These are phyloP conservation scores for Macrocentrus cingulum DNA, from an alignment of 1,140 invertebrate species.

Conservation along the genomic window DNA sequence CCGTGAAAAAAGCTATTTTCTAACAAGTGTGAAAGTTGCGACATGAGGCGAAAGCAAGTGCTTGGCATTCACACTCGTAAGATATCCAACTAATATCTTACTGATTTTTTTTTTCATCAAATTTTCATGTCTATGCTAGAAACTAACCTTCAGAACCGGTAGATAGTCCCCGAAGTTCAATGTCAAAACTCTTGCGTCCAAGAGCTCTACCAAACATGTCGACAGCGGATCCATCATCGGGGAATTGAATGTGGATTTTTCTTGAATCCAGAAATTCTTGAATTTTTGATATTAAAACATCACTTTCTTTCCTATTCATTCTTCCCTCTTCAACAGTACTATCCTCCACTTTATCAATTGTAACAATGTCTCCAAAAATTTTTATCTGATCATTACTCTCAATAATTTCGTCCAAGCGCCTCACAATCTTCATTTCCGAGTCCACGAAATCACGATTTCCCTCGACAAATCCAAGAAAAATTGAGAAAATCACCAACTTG, in stretches of 20 bases:
- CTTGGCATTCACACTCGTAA: too few relatives aligned
- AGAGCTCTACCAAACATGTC: constrained; percentile 52
- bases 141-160: constrained; percentile 51
- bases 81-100: too few relatives aligned
- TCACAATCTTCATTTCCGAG: constrained; percentile 38
- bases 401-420: constrained; percentile 46
- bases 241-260: constrained; percentile 44
- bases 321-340: constrained; percentile 5
- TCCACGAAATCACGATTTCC: constrained; percentile 27
- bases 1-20: too few relatives aligned
- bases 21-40: too few relatives aligned
- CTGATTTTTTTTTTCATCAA: too few relatives aligned
- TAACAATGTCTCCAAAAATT: constrained; percentile 48
- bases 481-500: constrained; percentile 32
- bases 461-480: constrained; percentile 22
- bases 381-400: constrained; percentile 39
- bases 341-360: constrained; percentile 42
- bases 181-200: constrained; percentile 44
- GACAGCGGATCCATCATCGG: constrained; percentile 46
- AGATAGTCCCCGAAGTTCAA: constrained; percentile 44
- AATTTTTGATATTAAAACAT: constrained; percentile 47
- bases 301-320: constrained; percentile 25
- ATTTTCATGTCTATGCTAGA: too few relatives aligned
- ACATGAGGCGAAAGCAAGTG: too few relatives aligned
- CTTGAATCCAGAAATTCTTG: constrained; percentile 46